Evolutionary conservation across 2,113 vertebrate species (phyloP).

Genomic region (Meriones unguiculatus): DNA sequence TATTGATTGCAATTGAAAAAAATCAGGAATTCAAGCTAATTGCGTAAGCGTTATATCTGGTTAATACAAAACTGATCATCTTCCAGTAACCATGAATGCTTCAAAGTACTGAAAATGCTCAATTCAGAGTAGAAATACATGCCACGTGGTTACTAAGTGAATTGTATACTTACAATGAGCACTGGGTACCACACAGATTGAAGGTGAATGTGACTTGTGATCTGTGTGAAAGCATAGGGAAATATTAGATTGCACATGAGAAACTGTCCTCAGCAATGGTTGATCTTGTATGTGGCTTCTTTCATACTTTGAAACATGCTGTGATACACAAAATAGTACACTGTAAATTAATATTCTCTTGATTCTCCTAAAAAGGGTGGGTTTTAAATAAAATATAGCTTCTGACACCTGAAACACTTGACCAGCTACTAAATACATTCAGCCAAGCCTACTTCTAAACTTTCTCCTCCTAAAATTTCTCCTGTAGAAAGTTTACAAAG

Average conservation of each 20-base stretch:
- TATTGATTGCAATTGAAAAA: constrained; percentile 28
- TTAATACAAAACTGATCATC: constrained; percentile 36
- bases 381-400: neutral
- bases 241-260: neutral
- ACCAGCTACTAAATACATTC: neutral
- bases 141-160: neutral
- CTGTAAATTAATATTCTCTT: neutral
- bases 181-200: neutral
- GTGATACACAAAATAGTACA: neutral
- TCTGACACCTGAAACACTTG: neutral
- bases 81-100: neutral
- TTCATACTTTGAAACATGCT: constrained; percentile 20
- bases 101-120: neutral
- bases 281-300: neutral
- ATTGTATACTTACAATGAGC: neutral
- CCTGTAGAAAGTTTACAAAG: neutral
- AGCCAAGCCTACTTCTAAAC: neutral
- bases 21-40: constrained; percentile 17
- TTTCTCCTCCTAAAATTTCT: constrained; percentile 18
- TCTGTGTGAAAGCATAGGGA: neutral
- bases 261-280: neutral
- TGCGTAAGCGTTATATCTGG: neutral
- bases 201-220: neutral
- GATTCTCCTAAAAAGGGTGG: neutral
- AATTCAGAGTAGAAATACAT: neutral